Base-by-base conservation (phyloP, 1,140 invertebrate genomes). In the Penaeus vannamei region DNA sequence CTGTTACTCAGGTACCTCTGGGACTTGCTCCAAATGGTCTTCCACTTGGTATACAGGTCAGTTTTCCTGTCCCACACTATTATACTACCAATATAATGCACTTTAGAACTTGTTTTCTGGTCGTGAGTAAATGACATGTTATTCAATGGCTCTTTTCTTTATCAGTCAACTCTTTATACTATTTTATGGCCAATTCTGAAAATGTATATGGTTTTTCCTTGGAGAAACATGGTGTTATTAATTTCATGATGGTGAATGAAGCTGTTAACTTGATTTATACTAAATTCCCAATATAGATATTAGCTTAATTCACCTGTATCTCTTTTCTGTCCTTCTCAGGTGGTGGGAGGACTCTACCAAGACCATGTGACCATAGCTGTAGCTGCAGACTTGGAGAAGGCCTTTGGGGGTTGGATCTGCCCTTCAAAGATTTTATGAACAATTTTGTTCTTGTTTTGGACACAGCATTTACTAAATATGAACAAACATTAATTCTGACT, bases 1-100 rank as follows among this genome's bases (percentile, higher is more conserved):
- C 98, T 19, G 96, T 95, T 1, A 98, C 96, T 0, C 97, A 98
- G 94, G 95, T 97, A 87, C 94, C 98, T 95, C 93, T 99, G 92
- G 98, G 98, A 20, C 93, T 99, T 29, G 96, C 95, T 91, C 94
- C 94, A 82, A 95, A 97, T 91, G 97, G 98, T 10, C 93, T 99
- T 87, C 98, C 98, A 0, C 94, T 99, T 32, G 91, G 91, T 10
- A 83, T 91, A 72, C 94, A 94, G 91, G 90, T 91, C 5, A 87
- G 85, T 36, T 53, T 26, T 3, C 1, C 20, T n/a, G 36, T n/a
- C 22, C 19, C 26, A 72, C n/a, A 72, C 12, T 7, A 69, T 2
- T n/a, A 69, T 29, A 26, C 66, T 26, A 19, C 69, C 14, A 23
- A 23, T 29, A 29, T 12, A 42, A 10, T 26, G 29, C 83, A 22